Base-by-base conservation (phyloP, 2,113 vertebrate genomes). In the Casuarius casuarius region DNA sequence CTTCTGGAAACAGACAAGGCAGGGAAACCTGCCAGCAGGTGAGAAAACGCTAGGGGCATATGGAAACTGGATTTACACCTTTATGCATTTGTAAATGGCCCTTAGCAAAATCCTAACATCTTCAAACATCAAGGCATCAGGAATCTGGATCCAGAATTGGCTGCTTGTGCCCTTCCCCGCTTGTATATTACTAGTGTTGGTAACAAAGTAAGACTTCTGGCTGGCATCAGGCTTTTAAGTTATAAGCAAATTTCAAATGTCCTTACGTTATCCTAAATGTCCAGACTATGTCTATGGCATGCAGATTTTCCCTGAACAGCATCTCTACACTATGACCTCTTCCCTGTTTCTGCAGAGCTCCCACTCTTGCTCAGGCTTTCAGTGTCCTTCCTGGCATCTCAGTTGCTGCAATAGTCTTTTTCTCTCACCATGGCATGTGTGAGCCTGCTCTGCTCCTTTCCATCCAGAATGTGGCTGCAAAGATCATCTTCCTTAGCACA, bases 381-480 rank as follows among this genome's bases (percentile, higher is more conserved):
- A 0, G 5, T 3, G 12, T 10, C 62, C 42, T 48, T 8, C 46
- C 17, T 3, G 0, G 3, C 61, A 13, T 15, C 40, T 22, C 7
- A 3, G 9, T 0, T 20, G 17, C 62, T 8, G 28, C 10, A 17
- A 5, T 14, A 8, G 3, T 23, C 26, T 10, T 46, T 12, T 40
- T 9, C 28, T 54, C 6, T 25, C 3, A 0, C 26, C 0, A 0
- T 4, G 52, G 7, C 8, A 0, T 0, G 1, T 38, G 58, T 1
- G 0, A 1, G n/a, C 12, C 4, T 52, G 25, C 62, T 9, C 25
- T 2, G 28, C 46, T 48, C 31, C 5, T 3, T 40, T 12, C 65
- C 18, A 2, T 10, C 12, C 14, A 1, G 29, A n/a, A 12, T 0
- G 0, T n/a, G 17, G 31, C 63, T 13, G 10, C 49, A 1, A 2